Percentiles rank a stretch among this genome's conserved stretches.
phyloP scores from a whole-genome alignment of 2,113 vertebrate genomes.

The Neogale vison region DNA sequence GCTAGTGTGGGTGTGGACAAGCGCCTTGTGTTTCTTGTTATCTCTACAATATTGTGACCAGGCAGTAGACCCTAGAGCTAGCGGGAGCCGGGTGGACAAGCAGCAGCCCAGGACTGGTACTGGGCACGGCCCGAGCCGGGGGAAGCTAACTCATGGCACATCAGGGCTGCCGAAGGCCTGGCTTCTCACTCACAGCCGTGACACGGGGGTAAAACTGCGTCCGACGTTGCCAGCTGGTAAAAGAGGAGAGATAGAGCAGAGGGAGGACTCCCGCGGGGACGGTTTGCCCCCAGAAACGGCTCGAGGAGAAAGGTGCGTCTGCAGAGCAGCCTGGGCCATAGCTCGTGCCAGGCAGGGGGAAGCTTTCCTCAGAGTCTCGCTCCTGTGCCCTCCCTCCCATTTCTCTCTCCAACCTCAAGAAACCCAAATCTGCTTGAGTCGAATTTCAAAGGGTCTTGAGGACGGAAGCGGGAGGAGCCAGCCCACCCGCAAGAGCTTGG shows the following conservation, averaged over 20 bases:
- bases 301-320: neutral
- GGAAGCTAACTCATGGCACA: rapidly evolving
- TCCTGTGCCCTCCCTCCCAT: neutral
- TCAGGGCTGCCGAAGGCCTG: neutral
- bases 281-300: neutral
- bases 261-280: rapidly evolving
- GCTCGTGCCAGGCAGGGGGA: neutral
- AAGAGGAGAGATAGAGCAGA: neutral
- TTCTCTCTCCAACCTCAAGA: neutral
- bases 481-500: neutral
- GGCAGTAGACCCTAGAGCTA: neutral
- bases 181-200: neutral
- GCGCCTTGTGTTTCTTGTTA: neutral
- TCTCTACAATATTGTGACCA: neutral
- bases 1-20: neutral
- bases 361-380: neutral
- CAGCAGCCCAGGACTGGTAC: neutral
- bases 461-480: neutral
- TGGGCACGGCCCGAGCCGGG: neutral
- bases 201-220: neutral
- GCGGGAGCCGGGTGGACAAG: neutral
- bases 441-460: neutral
- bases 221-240: neutral
- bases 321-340: no score
- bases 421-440: neutral